Evolutionary conservation across 2,888 invertebrate genomes (phyloP).

Genomic region (Mellilla xanthometata): DNA sequence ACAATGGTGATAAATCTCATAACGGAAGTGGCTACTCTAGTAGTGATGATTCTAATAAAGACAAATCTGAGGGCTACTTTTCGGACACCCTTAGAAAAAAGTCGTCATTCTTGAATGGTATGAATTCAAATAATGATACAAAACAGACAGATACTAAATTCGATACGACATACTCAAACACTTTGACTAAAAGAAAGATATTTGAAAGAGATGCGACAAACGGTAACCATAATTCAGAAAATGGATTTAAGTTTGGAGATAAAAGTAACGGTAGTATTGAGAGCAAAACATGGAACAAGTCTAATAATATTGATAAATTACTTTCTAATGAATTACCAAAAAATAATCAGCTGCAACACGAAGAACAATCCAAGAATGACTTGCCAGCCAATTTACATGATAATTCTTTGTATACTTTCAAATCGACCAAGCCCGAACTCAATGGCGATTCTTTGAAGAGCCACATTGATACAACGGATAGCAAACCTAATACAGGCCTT

Average conservation of each 20-base stretch:
- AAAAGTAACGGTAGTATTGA: conserved; percentile 39
- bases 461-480: conserved; percentile 26
- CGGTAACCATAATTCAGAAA: conserved; percentile 37
- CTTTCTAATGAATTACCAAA: conserved; percentile 12
- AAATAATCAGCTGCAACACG: conserved; percentile 36
- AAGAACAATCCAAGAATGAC: conserved; percentile 43
- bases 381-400: conserved; percentile 55
- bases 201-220: conserved; percentile 58
- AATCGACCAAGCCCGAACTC: conserved; percentile 37
- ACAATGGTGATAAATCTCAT: conserved; percentile 45
- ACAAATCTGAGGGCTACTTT: conserved; percentile 53
- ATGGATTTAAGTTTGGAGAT: conserved; percentile 38
- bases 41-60: conserved; percentile 55
- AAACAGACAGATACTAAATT: conserved; percentile 50
- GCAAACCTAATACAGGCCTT: conserved; percentile 28
- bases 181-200: conserved; percentile 64
- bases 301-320: conserved; percentile 36
- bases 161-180: conserved; percentile 60
- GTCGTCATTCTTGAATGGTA: conserved; percentile 53
- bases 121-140: conserved; percentile 45
- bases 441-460: conserved; percentile 32
- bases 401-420: conserved; percentile 64
- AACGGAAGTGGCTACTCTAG: conserved; percentile 56
- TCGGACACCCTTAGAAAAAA: conserved; percentile 55
- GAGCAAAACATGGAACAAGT: conserved; percentile 38